A percentile compares a stretch with the other conserved stretches of the same genome.
phyloP scores from a whole-genome alignment of 2,888 invertebrate species.

The Drosophila colorata region DNA sequence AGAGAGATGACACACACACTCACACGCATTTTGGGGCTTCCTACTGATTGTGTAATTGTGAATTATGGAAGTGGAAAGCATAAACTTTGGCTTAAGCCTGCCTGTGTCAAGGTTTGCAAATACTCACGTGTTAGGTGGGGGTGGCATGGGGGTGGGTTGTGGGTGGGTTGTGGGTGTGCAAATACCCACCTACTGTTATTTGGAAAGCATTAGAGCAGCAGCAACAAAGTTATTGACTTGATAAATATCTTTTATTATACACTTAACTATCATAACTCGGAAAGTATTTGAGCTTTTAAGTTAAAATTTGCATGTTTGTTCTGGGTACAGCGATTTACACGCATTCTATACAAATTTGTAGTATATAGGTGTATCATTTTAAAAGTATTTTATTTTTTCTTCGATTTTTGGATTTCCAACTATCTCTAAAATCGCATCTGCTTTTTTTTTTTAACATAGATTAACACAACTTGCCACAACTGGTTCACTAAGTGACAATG shows the following conservation, averaged over 20 bases:
- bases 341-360: no score
- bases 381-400: no score
- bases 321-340: no score
- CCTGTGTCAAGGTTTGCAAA: slow-evolving; percentile 46
- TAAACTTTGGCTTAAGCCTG: slow-evolving; percentile 45
- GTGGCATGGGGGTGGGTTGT: no score
- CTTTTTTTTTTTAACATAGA: slow-evolving; percentile 28
- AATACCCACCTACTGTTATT: slow-evolving; percentile 4
- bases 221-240: background rate
- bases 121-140: background rate
- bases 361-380: no score
- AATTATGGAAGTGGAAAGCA: slow-evolving; percentile 51
- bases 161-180: background rate
- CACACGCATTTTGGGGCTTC: slow-evolving; percentile 42
- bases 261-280: slow-evolving; percentile 1
- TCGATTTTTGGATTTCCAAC: background rate
- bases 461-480: slow-evolving; percentile 62
- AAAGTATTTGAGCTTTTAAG: no score
- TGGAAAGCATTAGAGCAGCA: background rate
- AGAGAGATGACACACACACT: slow-evolving; percentile 1
- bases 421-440: slow-evolving; percentile 3
- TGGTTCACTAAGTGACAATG: slow-evolving; percentile 60
- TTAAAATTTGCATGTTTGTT: background rate
- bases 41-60: slow-evolving; percentile 57
- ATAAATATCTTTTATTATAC: no score